Conservation (phyloP, 2,797 vertebrate species). For the Poeciliopsis paucimaculata region DNA sequence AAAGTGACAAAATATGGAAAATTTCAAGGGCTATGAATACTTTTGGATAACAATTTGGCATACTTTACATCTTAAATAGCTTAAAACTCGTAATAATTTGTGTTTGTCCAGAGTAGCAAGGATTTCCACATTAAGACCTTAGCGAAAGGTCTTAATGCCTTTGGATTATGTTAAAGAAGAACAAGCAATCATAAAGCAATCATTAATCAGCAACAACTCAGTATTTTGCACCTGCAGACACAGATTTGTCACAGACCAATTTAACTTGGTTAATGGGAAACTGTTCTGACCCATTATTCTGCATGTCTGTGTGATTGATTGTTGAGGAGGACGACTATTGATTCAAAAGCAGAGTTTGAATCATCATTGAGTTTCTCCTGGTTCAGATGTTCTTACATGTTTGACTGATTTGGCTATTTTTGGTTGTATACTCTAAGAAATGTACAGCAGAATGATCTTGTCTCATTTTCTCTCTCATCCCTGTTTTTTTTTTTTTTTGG, state of each 20-base stretch:
- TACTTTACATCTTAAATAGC: no score
- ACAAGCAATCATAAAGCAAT: neutral
- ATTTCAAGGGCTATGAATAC: no score
- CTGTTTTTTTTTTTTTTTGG: conserved; percentile 39
- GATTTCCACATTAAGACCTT: neutral
- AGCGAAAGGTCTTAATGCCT: neutral
- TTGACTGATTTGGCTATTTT: conserved; percentile 5
- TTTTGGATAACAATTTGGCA: no score
- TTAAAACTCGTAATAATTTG: neutral
- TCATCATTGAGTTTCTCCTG: conserved; percentile 34
- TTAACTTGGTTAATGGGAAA: conserved; percentile 60
- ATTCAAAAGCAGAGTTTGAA: conserved; percentile 55
- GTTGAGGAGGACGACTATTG: conserved; percentile 59
- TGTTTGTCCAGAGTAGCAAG: neutral
- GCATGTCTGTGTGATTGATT: conserved; percentile 53
- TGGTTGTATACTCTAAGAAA: neutral
- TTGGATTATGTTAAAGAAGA: neutral
- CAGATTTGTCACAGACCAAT: neutral
- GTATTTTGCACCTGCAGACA: neutral
- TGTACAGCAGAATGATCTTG: conserved; percentile 30
- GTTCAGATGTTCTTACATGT: neutral
- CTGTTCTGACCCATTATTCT: conserved; percentile 41
- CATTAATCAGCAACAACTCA: neutral
- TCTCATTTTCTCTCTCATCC: conserved; percentile 28
- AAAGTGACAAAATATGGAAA: no score